Conservation (phyloP, 2,888 invertebrate genomes). For the Lepetodrilus schrolli region DNA sequence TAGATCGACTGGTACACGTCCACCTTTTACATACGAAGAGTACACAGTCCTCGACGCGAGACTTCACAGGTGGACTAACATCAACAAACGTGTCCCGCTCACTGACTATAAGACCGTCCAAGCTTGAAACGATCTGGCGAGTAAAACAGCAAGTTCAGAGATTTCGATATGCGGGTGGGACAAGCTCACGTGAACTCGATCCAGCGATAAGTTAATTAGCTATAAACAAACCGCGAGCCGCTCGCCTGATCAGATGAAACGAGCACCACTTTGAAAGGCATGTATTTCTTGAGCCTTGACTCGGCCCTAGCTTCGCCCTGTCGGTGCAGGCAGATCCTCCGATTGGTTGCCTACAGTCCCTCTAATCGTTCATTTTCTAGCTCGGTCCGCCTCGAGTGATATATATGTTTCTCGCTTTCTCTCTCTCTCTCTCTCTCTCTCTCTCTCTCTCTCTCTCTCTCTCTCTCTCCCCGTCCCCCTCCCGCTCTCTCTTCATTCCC, state of each 20-base stretch:
- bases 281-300: slow-evolving; percentile 24
- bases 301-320: slow-evolving; percentile 6
- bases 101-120: slow-evolving; percentile 1
- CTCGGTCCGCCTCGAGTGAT: slow-evolving; percentile 26
- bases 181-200: slow-evolving; percentile 17
- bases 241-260: slow-evolving; percentile 16
- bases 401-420: slow-evolving; percentile 20
- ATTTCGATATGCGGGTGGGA: slow-evolving; percentile 23
- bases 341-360: slow-evolving; percentile 22
- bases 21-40: too few species aligned
- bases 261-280: slow-evolving; percentile 13
- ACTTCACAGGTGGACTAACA: not conserved
- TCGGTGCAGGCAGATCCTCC: slow-evolving; percentile 7
- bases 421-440: too few species aligned
- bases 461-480: too few species aligned
- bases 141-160: slow-evolving; percentile 17
- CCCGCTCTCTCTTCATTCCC: too few species aligned
- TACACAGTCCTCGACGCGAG: too few species aligned
- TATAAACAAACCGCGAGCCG: slow-evolving; percentile 26
- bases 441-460: too few species aligned
- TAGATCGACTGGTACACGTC: too few species aligned
- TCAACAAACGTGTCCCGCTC: slow-evolving; percentile 1
- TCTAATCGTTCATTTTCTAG: slow-evolving; percentile 25
- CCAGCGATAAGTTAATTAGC: slow-evolving; percentile 29
- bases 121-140: slow-evolving; percentile 17